Evolutionary conservation across 2,797 vertebrate species (phyloP), one percentile per base, ranked within the genome.

Genomic region (Sebastolobus alascanus): DNA sequence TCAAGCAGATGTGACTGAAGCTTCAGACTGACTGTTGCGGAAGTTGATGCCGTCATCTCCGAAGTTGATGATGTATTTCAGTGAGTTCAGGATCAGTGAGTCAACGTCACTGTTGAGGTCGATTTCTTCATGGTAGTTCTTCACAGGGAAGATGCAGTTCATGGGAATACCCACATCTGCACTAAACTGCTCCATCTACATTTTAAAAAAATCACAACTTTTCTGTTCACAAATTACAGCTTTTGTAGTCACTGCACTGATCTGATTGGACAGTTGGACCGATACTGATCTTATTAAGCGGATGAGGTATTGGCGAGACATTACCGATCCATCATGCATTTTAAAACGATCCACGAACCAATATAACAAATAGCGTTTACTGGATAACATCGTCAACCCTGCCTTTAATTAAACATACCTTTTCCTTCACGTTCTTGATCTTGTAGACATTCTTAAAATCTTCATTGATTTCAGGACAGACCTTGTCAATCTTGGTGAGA

Each of bases 71-170:
- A 75, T 68, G 22, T 0, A 1, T 25, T 6, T 67, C 25, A 75
- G 54, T 0, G 64, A 14, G 52, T 5, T 46, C 73, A 75, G 64
- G 22, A 67, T 22, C 52, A 75, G 14, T 0, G 27, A 4, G 35
- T 68, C 6, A 6, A 25, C 0, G 0, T 68, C 54, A 22, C 1
- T 1, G 11, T 67, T 6, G 2, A 58, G 2, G 27, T 2, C 0
- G 12, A 8, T 33, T 25, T 68, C 64, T 9, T 20, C 12, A 7
- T n/a, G 1, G 63, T 75, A 75, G 1, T 35, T 35, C 35, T 66
- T 75, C 61, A 75, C 63, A 37, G 35, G 61, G 22, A 66, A 66
- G 61, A 75, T 66, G 61, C 74, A 59, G 66, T 67, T 67, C 16
- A 54, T 5, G 0, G 61, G 77, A 9, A 80, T 35, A 0, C 80